phyloP scores from a whole-genome alignment of 2,888 invertebrate genomes.

The Tethea ocularis region DNA sequence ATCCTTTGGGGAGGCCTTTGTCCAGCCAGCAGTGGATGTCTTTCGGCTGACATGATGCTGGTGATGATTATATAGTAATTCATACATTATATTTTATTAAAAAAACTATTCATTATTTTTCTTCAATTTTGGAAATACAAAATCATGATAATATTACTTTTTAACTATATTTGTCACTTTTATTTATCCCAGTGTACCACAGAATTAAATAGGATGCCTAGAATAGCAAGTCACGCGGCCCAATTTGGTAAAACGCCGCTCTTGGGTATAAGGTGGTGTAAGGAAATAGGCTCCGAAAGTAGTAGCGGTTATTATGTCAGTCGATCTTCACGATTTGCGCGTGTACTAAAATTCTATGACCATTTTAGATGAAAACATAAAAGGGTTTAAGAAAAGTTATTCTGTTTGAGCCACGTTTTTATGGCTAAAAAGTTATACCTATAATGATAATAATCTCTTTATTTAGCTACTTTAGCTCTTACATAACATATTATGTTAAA shows the following conservation, averaged over 20 bases:
- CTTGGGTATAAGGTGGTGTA: conserved; percentile 56
- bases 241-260: conserved; percentile 69
- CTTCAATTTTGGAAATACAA: background rate
- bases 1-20: too few relatives aligned
- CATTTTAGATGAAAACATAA: conserved; percentile 18
- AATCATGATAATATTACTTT: background rate
- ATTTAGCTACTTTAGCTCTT: too few relatives aligned
- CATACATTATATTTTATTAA: too few relatives aligned
- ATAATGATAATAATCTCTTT: too few relatives aligned
- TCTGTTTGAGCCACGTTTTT: background rate
- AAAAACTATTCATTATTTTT: too few relatives aligned
- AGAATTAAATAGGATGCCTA: conserved; percentile 39
- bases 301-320: conserved; percentile 51
- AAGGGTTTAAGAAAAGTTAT: conserved; percentile 5
- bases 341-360: conserved; percentile 28
- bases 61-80: too few relatives aligned
- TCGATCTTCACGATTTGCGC: conserved; percentile 23
- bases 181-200: conserved; percentile 31
- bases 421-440: too few relatives aligned
- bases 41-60: too few relatives aligned
- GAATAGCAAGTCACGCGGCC: conserved; percentile 72
- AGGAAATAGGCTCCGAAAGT: conserved; percentile 57
- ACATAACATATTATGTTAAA: too few relatives aligned
- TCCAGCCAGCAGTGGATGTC: too few relatives aligned
- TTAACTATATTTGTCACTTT: conserved; percentile 1